Evolutionary conservation across 2,797 vertebrate genomes (phyloP), one percentile per base, ranked within the genome.

Genomic region (Pristis pectinata): DNA sequence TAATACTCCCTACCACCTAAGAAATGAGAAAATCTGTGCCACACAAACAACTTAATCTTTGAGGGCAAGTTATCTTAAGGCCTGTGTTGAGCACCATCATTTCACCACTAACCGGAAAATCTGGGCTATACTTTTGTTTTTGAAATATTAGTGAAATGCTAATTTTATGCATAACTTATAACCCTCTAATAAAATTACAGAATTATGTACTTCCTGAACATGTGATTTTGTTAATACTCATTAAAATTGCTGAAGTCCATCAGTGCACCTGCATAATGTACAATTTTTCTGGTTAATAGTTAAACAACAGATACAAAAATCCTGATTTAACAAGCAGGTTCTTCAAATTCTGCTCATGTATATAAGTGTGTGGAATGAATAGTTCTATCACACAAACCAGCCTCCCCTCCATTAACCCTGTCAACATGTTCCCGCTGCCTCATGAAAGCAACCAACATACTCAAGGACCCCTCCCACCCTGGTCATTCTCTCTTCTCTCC

Each of bases 171-270:
- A 37, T 37, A 79, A 41, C 13, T 79, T 79, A 10, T 79, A 79
- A 79, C n/a, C 13, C 11, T 34, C 11, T 41, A 79, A 41, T 77
- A 37, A 79, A 41, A 41, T 79, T 79, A 37, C 79, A 41, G 27
- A 41, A 77, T 77, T 15, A 79, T 79, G n/a, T 79, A 37, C n/a
- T 41, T 79, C 77, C 77, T 79, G n/a, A 37, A 11, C n/a, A 79
- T 79, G 77, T 37, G n/a, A 6, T 79, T 41, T 79, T 79, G n/a
- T 79, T 79, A 79, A 37, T 37, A 79, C 34, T 37, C 3, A 79
- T 79, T 41, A 79, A 79, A 79, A 79, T 79, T 79, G 77, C 37
- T 77, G 37, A 79, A 79, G 77, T 79, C n/a, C 77, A 41, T 79
- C 37, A 37, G n/a, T 37, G 30, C 76, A n/a, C 3, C 34, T 77